A percentile compares a stretch with the other conserved stretches of the same genome.
These are phyloP conservation scores for Hirtodrosophila trivittata DNA, from an alignment of 2,888 invertebrate species.

Conservation along the genomic window DNA sequence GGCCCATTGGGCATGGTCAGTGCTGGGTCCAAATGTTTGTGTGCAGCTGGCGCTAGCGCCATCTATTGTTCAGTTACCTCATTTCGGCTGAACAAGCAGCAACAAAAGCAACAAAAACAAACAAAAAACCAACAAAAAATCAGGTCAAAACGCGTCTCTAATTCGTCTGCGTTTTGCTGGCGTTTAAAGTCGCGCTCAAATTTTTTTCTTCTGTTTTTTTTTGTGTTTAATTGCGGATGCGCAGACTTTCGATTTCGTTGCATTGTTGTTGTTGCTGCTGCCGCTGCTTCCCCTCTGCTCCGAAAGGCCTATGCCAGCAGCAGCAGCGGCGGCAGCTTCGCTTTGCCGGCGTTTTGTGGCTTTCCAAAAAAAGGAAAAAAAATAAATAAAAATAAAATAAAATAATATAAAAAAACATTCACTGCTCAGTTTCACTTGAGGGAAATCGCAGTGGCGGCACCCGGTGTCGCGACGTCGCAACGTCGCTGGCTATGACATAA, in stretches of 20 bases:
- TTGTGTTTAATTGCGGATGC: conserved; percentile 72
- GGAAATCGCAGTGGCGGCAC: conserved; percentile 75
- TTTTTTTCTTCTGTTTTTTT: conserved; percentile 18
- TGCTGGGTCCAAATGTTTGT: conserved; percentile 13
- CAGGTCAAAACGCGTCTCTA: conserved; percentile 49
- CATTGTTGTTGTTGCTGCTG: conserved; percentile 21
- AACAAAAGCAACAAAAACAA: conserved; percentile 1
- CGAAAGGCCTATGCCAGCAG: conserved; percentile 24
- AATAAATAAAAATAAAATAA: conserved; percentile 10
- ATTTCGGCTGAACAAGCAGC: background rate
- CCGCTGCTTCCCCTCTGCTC: conserved; percentile 24
- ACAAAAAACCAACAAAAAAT: conserved; percentile 23
- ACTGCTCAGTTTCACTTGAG: conserved; percentile 76
- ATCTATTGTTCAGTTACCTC: conserved; percentile 27
- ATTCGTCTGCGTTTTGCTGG: conserved; percentile 53
- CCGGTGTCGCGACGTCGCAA: conserved; percentile 49
- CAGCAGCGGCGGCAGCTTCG: conserved; percentile 37
- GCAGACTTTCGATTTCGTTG: conserved; percentile 77
- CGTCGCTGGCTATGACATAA: conserved; percentile 68
- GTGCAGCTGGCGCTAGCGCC: conserved; percentile 2
- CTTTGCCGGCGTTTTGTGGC: conserved; percentile 50
- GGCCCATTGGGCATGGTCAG: conserved; percentile 52
- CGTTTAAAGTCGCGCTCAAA: conserved; percentile 55
- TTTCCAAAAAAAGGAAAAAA: conserved; percentile 62
- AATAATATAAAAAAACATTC: conserved; percentile 28